phyloP scores from a whole-genome alignment of 1,140 invertebrate species.

The Leptopilina clavipes region DNA sequence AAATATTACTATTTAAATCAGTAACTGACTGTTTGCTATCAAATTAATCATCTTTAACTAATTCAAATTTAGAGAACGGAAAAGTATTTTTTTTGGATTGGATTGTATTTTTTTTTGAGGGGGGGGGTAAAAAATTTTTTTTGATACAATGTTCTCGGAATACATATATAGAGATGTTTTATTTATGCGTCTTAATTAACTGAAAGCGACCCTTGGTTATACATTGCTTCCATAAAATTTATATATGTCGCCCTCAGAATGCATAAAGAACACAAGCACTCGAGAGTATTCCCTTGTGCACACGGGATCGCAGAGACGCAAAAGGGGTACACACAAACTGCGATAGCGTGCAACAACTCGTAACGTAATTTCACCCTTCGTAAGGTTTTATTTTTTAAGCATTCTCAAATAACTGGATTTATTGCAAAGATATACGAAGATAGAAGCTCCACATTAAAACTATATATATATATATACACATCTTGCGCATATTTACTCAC shows the following conservation, averaged over 20 bases:
- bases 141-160: too few species aligned
- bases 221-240: constrained; percentile 10
- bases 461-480: background rate
- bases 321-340: background rate
- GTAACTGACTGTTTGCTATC: too few species aligned
- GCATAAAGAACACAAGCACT: constrained; percentile 18
- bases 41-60: too few species aligned
- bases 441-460: background rate
- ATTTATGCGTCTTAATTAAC: constrained; percentile 3
- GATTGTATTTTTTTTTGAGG: too few species aligned
- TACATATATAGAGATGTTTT: constrained; percentile 1
- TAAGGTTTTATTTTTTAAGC: constrained; percentile 14
- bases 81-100: too few species aligned
- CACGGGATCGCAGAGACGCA: background rate
- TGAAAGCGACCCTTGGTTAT: background rate
- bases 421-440: constrained; percentile 15
- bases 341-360: constrained; percentile 15
- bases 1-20: too few species aligned
- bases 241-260: constrained; percentile 4
- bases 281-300: constrained; percentile 5
- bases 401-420: constrained; percentile 18
- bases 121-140: too few species aligned
- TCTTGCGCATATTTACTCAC: background rate
- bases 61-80: too few species aligned
- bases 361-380: constrained; percentile 7